Percentiles rank a stretch among this genome's conserved stretches.
Evolutionary conservation across 2,797 vertebrate genomes (phyloP).

Genomic region (Helicolenus hilgendorfi): DNA sequence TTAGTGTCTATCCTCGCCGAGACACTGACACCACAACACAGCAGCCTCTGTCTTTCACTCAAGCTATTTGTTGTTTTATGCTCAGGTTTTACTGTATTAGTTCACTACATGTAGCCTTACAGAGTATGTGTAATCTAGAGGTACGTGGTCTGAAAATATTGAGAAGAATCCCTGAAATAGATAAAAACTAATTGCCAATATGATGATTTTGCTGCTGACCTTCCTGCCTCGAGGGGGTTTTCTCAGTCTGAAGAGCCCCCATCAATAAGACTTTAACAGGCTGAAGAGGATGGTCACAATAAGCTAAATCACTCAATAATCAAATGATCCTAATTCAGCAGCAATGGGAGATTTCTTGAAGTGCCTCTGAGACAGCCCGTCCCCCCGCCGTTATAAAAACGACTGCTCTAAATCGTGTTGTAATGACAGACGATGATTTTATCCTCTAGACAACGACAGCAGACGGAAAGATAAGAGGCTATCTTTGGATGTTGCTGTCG

Average conservation of each 20-base stretch:
- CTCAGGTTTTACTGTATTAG: too few species aligned
- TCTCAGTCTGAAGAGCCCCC: neutral
- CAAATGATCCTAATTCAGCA: constrained; percentile 15
- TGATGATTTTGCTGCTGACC: neutral
- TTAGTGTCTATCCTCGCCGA: constrained; percentile 1
- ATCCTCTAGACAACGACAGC: neutral
- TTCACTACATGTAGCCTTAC: too few species aligned
- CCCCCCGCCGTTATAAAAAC: neutral
- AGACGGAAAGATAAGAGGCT: neutral
- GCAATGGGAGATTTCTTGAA: constrained; percentile 17
- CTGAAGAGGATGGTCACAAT: constrained; percentile 3
- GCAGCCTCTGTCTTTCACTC: too few species aligned
- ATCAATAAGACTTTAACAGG: neutral
- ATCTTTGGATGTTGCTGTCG: neutral
- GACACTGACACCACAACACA: neutral
- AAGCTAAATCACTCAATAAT: constrained; percentile 26
- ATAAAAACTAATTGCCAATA: neutral
- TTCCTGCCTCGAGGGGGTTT: neutral
- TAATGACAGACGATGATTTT: neutral
- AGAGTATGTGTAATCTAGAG: accelerated
- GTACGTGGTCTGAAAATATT: neutral
- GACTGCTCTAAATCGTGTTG: constrained; percentile 6
- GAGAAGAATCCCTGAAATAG: neutral
- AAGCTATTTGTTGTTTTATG: too few species aligned
- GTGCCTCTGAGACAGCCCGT: constrained; percentile 20